Evolutionary conservation across 1,140 invertebrate genomes (phyloP), one percentile per base, ranked within the genome.

Genomic region (Drosophila kanapiae): DNA sequence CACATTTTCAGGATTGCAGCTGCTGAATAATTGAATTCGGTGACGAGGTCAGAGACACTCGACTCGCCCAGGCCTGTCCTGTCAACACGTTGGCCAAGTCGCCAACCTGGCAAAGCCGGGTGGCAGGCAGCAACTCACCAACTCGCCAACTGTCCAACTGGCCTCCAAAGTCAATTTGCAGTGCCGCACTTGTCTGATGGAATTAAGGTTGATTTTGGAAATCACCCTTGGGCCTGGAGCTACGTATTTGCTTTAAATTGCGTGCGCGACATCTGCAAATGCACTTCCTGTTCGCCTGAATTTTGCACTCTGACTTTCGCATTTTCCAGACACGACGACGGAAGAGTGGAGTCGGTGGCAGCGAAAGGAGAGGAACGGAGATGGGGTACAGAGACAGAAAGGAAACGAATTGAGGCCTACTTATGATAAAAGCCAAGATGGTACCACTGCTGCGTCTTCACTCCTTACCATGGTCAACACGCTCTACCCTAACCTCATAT

Each of bases 21-120:
- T 86, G 38, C 43, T 76, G 71, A 86, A 84, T 84, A 82, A 84
- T 86, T 84, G 65, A 84, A 78, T 81, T 81, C 54, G 59, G 59
- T 60, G 74, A 53, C 78, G 72, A 75, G 82, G 61, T 82, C 78
- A 78, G 48, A 78, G 60, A 33, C 42, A 75, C 53, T 29, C 38
- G 59, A 23, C 61, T 43, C 37, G 51, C 43, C 48, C 33, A 38
- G 70, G n/a, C n/a, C 38, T 62, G 48, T 51, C 40, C 59, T 58
- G 64, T 68, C 77, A 80, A 62, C 78, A 48, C 23, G 43, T 53
- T 42, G 64, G 75, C 49, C 79, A 57, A 62, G 53, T 56, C 53
- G 35, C 7, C 13, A 23, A 13, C 11, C 33, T 13, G 14, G 27
- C 27, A n/a, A 7, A n/a, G 14, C 38, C 38, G 14, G 14, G 14